Evolutionary conservation across 2,888 invertebrate genomes (phyloP).

Genomic region (Athripsodes cinereus): DNA sequence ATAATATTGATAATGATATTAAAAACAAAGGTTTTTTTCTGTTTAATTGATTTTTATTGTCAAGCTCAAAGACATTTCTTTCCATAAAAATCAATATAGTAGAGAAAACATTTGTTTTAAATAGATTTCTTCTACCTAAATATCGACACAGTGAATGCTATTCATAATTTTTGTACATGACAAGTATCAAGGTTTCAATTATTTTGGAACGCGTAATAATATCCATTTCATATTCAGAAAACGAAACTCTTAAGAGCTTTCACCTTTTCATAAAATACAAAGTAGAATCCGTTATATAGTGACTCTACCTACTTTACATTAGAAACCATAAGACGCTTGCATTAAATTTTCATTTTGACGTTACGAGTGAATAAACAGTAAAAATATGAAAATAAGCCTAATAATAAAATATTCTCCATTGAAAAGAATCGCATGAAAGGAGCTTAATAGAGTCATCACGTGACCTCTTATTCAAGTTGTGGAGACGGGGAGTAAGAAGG

Average conservation of each 20-base stretch:
- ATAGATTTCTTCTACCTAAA: too few relatives aligned
- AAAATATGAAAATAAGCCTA: constrained; percentile 2
- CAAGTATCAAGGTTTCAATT: too few relatives aligned
- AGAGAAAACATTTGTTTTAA: too few relatives aligned
- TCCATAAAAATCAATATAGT: too few relatives aligned
- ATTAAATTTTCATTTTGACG: constrained; percentile 2
- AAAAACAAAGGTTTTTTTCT: too few relatives aligned
- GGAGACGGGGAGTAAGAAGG: not conserved
- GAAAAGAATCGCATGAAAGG: not conserved
- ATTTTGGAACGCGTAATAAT: not conserved
- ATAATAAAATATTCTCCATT: constrained; percentile 1
- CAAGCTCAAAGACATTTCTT: too few relatives aligned
- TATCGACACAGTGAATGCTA: too few relatives aligned
- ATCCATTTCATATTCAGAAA: not conserved
- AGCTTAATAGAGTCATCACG: constrained; percentile 1
- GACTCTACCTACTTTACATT: not conserved
- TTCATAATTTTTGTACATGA: too few relatives aligned
- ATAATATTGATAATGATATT: too few relatives aligned
- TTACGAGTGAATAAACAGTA: not conserved
- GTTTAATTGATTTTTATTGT: too few relatives aligned
- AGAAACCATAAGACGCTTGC: not conserved
- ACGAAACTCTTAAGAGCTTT: not conserved
- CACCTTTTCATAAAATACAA: not conserved
- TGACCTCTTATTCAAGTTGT: not conserved
- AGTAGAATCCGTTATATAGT: not conserved